A percentile compares a stretch with the other conserved stretches of the same genome.
These are phyloP conservation scores for Malurus elegans DNA, from an alignment of 2,113 vertebrate genomes.

Conservation along the genomic window DNA sequence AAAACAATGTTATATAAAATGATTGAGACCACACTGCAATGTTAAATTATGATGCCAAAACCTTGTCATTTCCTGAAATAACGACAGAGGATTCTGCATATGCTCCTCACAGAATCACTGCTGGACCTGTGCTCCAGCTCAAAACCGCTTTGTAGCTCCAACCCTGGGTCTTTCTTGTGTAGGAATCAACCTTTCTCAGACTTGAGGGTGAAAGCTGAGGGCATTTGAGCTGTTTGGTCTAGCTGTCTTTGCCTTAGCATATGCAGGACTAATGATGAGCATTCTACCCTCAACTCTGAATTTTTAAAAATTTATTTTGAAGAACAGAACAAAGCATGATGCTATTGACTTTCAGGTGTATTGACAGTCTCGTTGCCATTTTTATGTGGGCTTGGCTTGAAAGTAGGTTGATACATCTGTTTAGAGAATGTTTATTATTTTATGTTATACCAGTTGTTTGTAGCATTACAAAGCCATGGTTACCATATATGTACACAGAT, in stretches of 20 bases:
- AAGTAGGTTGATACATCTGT: neutral
- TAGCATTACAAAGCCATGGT: neutral
- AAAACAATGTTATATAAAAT: conserved; percentile 75
- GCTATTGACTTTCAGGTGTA: neutral
- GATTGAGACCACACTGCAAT: conserved; percentile 76
- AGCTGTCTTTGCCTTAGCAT: neutral
- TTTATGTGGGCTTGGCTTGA: neutral
- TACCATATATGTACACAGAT: neutral
- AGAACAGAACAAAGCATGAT: neutral
- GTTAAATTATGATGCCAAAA: conserved; percentile 79
- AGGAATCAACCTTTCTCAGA: neutral
- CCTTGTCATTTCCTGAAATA: conserved; percentile 70
- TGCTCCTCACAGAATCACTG: neutral
- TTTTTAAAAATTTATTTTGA: neutral
- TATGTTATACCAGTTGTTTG: neutral
- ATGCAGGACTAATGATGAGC: neutral
- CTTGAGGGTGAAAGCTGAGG: neutral
- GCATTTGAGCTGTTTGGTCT: neutral
- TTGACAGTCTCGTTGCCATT: neutral
- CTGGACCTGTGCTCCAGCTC: conserved; percentile 8
- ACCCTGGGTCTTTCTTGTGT: neutral
- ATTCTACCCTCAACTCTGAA: neutral
- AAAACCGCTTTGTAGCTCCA: neutral
- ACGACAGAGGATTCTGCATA: conserved; percentile 50
- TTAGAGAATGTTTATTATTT: neutral